phyloP scores from a whole-genome alignment of 2,797 vertebrate genomes.

The Gymnoscopelus microlampas region DNA sequence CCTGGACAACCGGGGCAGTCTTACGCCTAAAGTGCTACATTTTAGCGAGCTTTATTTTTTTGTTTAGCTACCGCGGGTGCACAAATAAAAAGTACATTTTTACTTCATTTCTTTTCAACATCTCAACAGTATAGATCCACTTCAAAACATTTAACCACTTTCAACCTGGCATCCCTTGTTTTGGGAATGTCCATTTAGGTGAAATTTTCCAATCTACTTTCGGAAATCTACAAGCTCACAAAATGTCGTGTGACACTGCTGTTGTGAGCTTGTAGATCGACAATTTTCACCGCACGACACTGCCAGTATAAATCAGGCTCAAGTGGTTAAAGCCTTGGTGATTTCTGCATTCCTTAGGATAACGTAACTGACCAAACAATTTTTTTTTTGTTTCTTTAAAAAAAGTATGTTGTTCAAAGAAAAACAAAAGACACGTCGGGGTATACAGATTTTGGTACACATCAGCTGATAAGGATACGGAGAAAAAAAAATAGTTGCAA shows the following conservation, averaged over 20 bases:
- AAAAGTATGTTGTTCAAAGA: slow-evolving; percentile 12
- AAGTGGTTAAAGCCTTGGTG: no score
- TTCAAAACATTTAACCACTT: not conserved
- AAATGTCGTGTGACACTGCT: no score
- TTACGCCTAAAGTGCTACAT: slow-evolving; percentile 69
- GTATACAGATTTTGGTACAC: slow-evolving; percentile 37
- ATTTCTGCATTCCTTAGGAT: slow-evolving; percentile 14
- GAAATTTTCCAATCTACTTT: no score
- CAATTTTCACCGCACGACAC: no score
- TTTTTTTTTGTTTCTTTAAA: not conserved
- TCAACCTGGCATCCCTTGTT: no score
- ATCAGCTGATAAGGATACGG: slow-evolving; percentile 41
- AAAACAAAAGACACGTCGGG: not conserved
- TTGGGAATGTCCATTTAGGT: no score
- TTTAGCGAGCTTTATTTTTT: slow-evolving; percentile 37
- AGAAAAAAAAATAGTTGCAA: slow-evolving; percentile 20
- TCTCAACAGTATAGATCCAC: no score
- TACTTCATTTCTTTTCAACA: not conserved
- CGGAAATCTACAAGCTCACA: no score
- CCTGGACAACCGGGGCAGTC: slow-evolving; percentile 41
- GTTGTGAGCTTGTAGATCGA: no score
- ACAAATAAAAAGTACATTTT: slow-evolving; percentile 9
- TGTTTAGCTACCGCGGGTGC: slow-evolving; percentile 8
- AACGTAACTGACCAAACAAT: slow-evolving; percentile 28
- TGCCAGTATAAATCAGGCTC: no score